Conservation (phyloP, 92 coral and sea anemone genomes). For the Epizoanthus rinbou region DNA sequence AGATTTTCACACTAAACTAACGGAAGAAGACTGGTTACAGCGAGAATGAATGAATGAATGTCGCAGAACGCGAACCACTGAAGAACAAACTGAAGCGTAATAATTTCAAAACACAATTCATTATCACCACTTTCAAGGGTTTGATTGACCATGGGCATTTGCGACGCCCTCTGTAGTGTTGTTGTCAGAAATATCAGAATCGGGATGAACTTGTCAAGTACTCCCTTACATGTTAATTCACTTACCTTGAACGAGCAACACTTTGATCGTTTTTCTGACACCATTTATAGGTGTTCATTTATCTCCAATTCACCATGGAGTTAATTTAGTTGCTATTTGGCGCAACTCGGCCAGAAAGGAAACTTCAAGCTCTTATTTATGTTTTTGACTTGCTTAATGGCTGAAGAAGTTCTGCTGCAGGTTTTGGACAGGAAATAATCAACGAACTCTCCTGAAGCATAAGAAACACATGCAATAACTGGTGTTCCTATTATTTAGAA, state of each 20-base stretch:
- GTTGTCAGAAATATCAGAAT: neutral
- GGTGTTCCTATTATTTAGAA: constrained; percentile 10
- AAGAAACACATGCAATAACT: constrained; percentile 36
- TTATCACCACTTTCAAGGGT: neutral
- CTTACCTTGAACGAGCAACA: constrained; percentile 13
- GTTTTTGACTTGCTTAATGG: constrained; percentile 15
- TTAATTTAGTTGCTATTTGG: neutral
- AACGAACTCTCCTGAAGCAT: constrained; percentile 37
- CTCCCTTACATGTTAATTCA: neutral
- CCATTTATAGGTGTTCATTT: constrained; percentile 23
- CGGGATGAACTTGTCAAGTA: neutral
- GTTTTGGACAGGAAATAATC: constrained; percentile 3
- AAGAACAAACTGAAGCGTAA: neutral
- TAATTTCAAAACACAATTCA: neutral
- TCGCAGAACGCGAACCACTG: neutral
- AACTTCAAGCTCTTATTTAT: neutral
- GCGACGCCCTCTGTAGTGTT: neutral
- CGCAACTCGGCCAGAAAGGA: neutral
- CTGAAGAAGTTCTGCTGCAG: constrained; percentile 17
- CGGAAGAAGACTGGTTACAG: neutral
- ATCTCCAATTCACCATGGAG: neutral
- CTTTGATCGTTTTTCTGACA: neutral
- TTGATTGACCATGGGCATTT: neutral
- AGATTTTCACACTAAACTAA: neutral
- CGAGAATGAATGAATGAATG: neutral